Base-by-base conservation (phyloP, 2,888 invertebrate genomes). In the Sussaba pulchella region DNA sequence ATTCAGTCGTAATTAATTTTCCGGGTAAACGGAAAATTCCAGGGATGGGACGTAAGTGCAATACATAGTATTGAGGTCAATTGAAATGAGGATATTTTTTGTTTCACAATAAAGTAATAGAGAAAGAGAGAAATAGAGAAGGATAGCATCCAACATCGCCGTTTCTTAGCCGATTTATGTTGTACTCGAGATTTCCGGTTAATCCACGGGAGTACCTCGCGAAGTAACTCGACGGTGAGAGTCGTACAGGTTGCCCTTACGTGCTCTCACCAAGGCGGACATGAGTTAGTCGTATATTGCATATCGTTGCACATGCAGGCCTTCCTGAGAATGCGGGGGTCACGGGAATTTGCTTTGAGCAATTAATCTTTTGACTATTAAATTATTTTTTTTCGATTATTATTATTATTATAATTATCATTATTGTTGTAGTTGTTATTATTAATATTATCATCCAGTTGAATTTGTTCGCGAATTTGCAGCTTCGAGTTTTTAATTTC, bases 311-410 rank as follows among this genome's bases (percentile, higher is more conserved):
- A 69, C 76, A 81, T 72, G 54, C 72, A 50, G 57, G 31, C 31
- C 72, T 64, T 81, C 82, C 82, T 84, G 84, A 83, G 84, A 84
- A 84, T 83, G 81, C 84, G 79, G 82, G 75, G 84, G 83, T 84
- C 84, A 83, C 83, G 84, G 74, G 79, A 84, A 82, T 84, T n/a
- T 76, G 61, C 76, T 82, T 17, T 17, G n/a, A 31, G 36, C 36
- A 26, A 31, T 36, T 31, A 36, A 59, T 31, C 36, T 17, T 26
- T 36, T 31, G 31, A 36, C n/a, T n/a, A n/a, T n/a, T n/a, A n/a
- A n/a, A n/a, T n/a, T n/a, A n/a, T n/a, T n/a, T n/a, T n/a, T n/a
- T n/a, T n/a, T n/a, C n/a, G n/a, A n/a, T n/a, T n/a, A n/a, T n/a
- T n/a, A n/a, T n/a, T n/a, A n/a, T n/a, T n/a, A n/a, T n/a, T n/a